phyloP scores from a whole-genome alignment of 2,888 invertebrate genomes.

The Girardia tigrina region DNA sequence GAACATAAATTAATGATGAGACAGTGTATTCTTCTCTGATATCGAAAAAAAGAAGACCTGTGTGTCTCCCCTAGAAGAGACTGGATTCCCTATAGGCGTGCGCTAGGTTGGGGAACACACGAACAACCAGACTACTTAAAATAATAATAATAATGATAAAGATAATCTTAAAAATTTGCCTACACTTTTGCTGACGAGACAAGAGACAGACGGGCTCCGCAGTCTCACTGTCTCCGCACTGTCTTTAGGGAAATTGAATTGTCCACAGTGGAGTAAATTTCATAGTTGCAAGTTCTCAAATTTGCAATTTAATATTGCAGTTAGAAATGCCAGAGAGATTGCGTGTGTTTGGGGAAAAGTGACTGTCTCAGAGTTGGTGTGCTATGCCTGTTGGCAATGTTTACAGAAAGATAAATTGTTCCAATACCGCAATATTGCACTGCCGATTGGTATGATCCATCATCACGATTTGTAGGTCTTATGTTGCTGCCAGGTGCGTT shows the following conservation, averaged over 20 bases:
- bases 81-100: neutral
- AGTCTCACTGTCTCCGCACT: constrained; percentile 23
- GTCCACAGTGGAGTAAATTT: constrained; percentile 20
- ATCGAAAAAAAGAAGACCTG: constrained; percentile 5
- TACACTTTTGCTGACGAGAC: constrained; percentile 23
- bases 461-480: constrained; percentile 3
- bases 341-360: neutral
- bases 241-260: constrained; percentile 23
- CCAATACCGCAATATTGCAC: constrained; percentile 19
- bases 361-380: constrained; percentile 5
- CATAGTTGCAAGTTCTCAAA: constrained; percentile 16
- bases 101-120: neutral
- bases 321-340: constrained; percentile 18
- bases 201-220: constrained; percentile 14
- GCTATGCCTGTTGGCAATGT: neutral
- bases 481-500: constrained; percentile 23
- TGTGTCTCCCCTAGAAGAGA: neutral
- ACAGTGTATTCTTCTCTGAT: neutral
- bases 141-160: constrained; percentile 23
- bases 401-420: constrained; percentile 4
- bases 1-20: constrained; percentile 20
- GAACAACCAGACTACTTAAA: constrained; percentile 13
- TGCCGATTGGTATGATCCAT: constrained; percentile 16
- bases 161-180: constrained; percentile 23
- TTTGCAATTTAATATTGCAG: constrained; percentile 20